Conservation (phyloP, 2,113 vertebrate genomes). For the Dascyllus trimaculatus region DNA sequence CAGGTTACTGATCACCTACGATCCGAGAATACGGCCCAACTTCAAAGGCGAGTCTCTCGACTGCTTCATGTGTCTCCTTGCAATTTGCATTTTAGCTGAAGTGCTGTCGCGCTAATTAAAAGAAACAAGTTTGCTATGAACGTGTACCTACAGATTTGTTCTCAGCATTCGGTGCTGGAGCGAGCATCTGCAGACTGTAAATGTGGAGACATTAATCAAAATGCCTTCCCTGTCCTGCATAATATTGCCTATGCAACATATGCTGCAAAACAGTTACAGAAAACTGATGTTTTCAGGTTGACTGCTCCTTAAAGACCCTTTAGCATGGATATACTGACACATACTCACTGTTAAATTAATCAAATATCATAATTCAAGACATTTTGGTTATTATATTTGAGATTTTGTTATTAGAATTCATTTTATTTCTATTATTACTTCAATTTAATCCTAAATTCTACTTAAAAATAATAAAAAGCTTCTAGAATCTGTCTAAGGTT, state of each 20-base stretch:
- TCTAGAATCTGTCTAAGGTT: too few species aligned
- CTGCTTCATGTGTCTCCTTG: slow-evolving; percentile 53
- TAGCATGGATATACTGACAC: too few species aligned
- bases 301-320: not conserved
- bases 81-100: slow-evolving; percentile 44
- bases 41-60: slow-evolving; percentile 92
- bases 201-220: slow-evolving; percentile 11
- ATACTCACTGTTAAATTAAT: too few species aligned
- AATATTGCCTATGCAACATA: not conserved
- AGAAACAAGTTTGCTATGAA: not conserved
- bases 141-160: slow-evolving; percentile 24
- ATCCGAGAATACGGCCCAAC: slow-evolving; percentile 97
- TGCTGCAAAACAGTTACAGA: not conserved
- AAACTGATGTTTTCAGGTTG: not conserved
- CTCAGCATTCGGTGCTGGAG: slow-evolving; percentile 3
- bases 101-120: slow-evolving; percentile 56
- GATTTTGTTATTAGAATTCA: too few species aligned
- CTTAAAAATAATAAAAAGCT: too few species aligned
- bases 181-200: not conserved
- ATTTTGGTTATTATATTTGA: too few species aligned
- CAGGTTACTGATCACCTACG: slow-evolving; percentile 93
- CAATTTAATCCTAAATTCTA: too few species aligned
- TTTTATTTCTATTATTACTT: too few species aligned
- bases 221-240: not conserved
- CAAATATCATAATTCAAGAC: too few species aligned